phyloP scores from a whole-genome alignment of 2,888 invertebrate genomes.

The Eugnorisma glareosa region DNA sequence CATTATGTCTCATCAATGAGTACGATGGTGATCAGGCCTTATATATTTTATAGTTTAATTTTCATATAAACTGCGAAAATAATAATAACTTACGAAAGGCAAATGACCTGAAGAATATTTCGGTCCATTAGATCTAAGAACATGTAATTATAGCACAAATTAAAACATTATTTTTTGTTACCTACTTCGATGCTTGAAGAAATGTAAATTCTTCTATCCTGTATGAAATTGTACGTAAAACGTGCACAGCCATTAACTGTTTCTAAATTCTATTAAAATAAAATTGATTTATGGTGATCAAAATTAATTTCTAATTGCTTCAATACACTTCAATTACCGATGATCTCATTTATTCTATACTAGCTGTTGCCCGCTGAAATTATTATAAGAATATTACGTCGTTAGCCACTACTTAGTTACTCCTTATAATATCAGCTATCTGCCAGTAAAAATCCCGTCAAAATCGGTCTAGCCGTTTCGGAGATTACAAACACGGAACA shows the following conservation, averaged over 20 bases:
- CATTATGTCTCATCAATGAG: conserved; percentile 59
- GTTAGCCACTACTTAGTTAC: no score
- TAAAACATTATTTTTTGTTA: conserved; percentile 41
- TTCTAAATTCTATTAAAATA: conserved; percentile 11
- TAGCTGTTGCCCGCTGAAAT: no score
- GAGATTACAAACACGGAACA: no score
- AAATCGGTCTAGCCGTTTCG: no score
- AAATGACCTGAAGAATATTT: conserved; percentile 49
- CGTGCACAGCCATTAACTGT: conserved; percentile 21
- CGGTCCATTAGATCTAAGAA: conserved; percentile 39
- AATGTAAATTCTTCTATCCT: conserved; percentile 10
- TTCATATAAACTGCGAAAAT: conserved; percentile 41
- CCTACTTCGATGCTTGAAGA: neutral
- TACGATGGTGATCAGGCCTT: conserved; percentile 24
- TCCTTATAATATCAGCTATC: no score
- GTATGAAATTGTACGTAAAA: conserved; percentile 1
- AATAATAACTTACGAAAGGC: conserved; percentile 39
- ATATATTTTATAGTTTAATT: conserved; percentile 49
- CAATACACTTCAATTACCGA: neutral
- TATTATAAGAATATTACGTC: no score
- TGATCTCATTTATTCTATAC: neutral
- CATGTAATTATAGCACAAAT: conserved; percentile 40
- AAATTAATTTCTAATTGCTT: conserved; percentile 22
- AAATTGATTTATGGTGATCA: conserved; percentile 28
- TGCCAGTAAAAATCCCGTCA: no score